Conservation (phyloP, 2,888 invertebrate genomes). For the Seladonia tumulorum region DNA sequence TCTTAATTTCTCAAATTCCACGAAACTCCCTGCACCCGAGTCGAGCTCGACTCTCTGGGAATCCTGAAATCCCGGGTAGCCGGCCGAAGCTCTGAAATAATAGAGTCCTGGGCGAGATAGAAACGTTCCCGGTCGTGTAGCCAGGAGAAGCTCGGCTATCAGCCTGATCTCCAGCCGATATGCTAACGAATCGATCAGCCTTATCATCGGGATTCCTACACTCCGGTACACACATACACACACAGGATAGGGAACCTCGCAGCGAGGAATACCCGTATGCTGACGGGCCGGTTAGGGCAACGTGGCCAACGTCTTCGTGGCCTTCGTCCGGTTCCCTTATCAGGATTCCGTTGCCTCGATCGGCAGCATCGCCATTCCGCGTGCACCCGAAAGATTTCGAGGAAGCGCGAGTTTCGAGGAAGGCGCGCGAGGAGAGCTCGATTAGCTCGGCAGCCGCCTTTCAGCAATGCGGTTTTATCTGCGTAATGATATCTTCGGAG, state of each 20-base stretch:
- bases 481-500: constrained; percentile 74
- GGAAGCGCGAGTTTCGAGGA: constrained; percentile 63
- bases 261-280: constrained; percentile 1
- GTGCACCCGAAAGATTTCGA: constrained; percentile 51
- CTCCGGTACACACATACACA: not conserved
- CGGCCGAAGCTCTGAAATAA: not conserved
- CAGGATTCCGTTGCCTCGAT: constrained; percentile 33
- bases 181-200: constrained; percentile 23
- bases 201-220: constrained; percentile 25
- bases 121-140: not conserved
- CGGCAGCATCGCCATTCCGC: constrained; percentile 53
- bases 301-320: not conserved
- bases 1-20: no score
- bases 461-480: constrained; percentile 78
- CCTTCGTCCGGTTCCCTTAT: constrained; percentile 20
- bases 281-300: constrained; percentile 11
- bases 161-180: not conserved
- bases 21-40: no score
- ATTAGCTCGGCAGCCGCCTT: constrained; percentile 72
- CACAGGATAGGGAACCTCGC: not conserved
- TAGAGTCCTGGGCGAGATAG: not conserved
- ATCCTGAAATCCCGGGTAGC: not conserved
- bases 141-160: not conserved
- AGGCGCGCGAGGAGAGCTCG: constrained; percentile 60
- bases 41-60: no score